Evolutionary conservation across 2,113 vertebrate genomes (phyloP).

Genomic region (Cinclus mexicanus): DNA sequence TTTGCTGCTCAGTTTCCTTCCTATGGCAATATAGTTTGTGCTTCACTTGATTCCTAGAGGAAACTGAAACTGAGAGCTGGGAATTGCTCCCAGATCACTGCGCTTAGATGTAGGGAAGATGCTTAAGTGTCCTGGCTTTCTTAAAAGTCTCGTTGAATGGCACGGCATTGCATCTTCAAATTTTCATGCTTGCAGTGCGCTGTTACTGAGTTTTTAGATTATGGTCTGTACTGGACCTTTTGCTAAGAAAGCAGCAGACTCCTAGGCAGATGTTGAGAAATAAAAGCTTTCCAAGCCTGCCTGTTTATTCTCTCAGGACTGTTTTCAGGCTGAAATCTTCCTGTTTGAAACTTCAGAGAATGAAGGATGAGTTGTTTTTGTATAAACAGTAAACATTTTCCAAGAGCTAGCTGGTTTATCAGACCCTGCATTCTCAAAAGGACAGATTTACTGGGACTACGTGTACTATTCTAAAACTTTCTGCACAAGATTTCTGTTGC

Average conservation of each 20-base stretch:
- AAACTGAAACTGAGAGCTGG: neutral
- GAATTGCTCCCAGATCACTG: neutral
- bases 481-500: neutral
- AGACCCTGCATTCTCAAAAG: neutral
- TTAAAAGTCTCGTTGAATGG: neutral
- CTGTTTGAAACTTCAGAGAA: neutral
- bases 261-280: neutral
- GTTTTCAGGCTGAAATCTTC: neutral
- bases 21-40: neutral
- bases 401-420: neutral
- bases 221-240: neutral
- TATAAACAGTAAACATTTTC: constrained; percentile 32
- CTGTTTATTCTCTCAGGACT: neutral
- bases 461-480: neutral
- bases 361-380: neutral
- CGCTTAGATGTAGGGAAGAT: neutral
- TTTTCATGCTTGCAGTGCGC: neutral
- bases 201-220: neutral
- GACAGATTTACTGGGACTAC: neutral
- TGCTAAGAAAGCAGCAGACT: neutral
- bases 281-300: neutral
- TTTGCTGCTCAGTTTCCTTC: neutral
- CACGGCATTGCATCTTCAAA: neutral
- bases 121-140: neutral
- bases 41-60: neutral